Percentiles rank a stretch among this genome's conserved stretches.
Conservation (phyloP, 2,888 invertebrate species). For the Temnothorax unifasciatus region DNA sequence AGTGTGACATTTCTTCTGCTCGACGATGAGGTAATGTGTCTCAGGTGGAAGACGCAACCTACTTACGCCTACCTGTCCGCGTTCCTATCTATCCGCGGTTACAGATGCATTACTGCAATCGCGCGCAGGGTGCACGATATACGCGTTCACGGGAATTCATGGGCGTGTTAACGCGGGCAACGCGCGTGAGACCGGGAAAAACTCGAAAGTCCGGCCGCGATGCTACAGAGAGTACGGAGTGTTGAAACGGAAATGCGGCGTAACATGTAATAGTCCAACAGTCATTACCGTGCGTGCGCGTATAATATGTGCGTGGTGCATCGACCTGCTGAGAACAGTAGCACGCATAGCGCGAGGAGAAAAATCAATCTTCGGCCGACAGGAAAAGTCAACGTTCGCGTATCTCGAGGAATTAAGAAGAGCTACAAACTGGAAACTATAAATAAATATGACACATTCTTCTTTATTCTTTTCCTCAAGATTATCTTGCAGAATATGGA, state of each 20-base stretch:
- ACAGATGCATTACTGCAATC: slow-evolving; percentile 16
- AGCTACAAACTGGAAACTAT: background rate
- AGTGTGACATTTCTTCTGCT: slow-evolving; percentile 5
- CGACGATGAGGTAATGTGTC: slow-evolving; percentile 7
- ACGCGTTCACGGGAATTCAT: slow-evolving; percentile 24
- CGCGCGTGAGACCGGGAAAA: slow-evolving; percentile 26
- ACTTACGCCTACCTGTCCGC: slow-evolving; percentile 29
- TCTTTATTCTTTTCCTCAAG: background rate
- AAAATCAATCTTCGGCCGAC: slow-evolving; percentile 2
- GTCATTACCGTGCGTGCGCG: slow-evolving; percentile 34
- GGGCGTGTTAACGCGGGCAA: slow-evolving; percentile 30
- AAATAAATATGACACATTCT: background rate
- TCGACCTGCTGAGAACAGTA: slow-evolving; percentile 10
- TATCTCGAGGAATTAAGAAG: background rate
- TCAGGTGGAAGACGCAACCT: slow-evolving; percentile 26
- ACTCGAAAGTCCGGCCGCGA: slow-evolving; percentile 46
- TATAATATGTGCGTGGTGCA: slow-evolving; percentile 24
- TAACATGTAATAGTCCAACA: slow-evolving; percentile 9
- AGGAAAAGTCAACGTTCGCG: background rate
- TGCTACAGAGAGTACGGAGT: slow-evolving; percentile 11
- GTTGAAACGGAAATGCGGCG: slow-evolving; percentile 50
- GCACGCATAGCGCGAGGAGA: background rate
- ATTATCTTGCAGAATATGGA: background rate
- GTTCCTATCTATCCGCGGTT: slow-evolving; percentile 22
- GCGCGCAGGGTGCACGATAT: slow-evolving; percentile 1